Evolutionary conservation across 2,888 invertebrate species (phyloP), one percentile per base, ranked within the genome.

Genomic region (Ischnus inquisitorius): DNA sequence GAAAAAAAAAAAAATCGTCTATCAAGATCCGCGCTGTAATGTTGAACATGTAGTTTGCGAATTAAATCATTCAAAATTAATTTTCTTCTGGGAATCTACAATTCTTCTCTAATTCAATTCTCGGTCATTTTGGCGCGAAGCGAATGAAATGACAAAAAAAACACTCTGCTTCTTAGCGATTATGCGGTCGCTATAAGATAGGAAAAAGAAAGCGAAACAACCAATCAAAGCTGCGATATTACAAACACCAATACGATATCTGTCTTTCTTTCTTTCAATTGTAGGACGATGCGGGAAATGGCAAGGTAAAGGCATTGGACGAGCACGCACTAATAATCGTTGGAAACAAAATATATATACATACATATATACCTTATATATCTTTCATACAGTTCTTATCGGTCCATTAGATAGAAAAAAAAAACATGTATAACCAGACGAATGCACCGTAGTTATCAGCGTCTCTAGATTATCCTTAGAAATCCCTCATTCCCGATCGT

Each of bases 231-330:
- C 25, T 28, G 28, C 16, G 57, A 54, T 41, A 39, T 62, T 74
- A 22, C 6, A 69, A 81, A 81, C 67, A 34, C 77, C 82, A 46
- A 79, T 79, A 82, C 76, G 81, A 86, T 64, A 79, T 82, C 83
- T 87, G 71, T 89, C 85, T 86, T 82, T 90, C 89, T 86, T 85
- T 88, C 79, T 89, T 88, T 89, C 87, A 87, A 90, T 92, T 90
- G 84, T 92, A 92, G 92, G 90, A 90, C 87, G 89, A 90, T 87
- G 89, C 89, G 87, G 92, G 86, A 88, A 90, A 90, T 84, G 89
- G 84, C 82, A 90, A 92, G 92, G 92, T 92, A 92, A 92, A 64
- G 46, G 6, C 82, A 76, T 77, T 77, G 76, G 71, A 79, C 46
- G 64, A 83, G 74, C 34, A n/a, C n/a, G 67, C 28, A 67, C 65